phyloP scores from a whole-genome alignment of 2,797 vertebrate species.

The Pantherophis alleghaniensis region DNA sequence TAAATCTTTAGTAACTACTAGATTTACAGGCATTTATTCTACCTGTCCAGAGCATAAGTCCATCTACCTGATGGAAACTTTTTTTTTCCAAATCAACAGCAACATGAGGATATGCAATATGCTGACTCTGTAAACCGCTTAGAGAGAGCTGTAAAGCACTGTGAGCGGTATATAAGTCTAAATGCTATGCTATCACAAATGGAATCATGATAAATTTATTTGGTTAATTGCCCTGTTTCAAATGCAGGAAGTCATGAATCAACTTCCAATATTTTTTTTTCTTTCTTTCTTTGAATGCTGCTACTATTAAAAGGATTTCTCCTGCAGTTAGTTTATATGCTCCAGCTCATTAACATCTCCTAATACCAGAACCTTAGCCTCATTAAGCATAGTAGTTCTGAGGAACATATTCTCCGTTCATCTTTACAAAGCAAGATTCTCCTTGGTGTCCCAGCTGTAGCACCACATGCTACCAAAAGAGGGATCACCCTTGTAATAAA shows the following conservation, averaged over 20 bases:
- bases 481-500: constrained; percentile 70
- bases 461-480: constrained; percentile 61
- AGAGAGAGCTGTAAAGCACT: too few species aligned
- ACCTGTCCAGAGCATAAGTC: rapidly evolving
- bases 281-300: constrained; percentile 27
- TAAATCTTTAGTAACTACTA: not conserved
- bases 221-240: not conserved
- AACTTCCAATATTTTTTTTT: constrained; percentile 29
- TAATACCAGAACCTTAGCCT: constrained; percentile 69
- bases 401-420: constrained; percentile 67
- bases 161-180: too few species aligned
- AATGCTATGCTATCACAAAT: not conserved
- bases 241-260: constrained; percentile 10
- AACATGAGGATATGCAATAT: not conserved
- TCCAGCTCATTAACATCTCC: constrained; percentile 70
- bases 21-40: not conserved
- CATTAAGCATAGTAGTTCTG: constrained; percentile 68
- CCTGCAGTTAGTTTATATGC: constrained; percentile 67
- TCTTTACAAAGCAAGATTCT: constrained; percentile 69
- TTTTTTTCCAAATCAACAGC: not conserved
- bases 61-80: rapidly evolving
- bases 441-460: constrained; percentile 64
- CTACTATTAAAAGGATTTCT: constrained; percentile 42
- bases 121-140: too few species aligned
- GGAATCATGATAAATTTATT: not conserved